phyloP scores from a whole-genome alignment of 2,797 vertebrate species.

The Sparidentex hasta region DNA sequence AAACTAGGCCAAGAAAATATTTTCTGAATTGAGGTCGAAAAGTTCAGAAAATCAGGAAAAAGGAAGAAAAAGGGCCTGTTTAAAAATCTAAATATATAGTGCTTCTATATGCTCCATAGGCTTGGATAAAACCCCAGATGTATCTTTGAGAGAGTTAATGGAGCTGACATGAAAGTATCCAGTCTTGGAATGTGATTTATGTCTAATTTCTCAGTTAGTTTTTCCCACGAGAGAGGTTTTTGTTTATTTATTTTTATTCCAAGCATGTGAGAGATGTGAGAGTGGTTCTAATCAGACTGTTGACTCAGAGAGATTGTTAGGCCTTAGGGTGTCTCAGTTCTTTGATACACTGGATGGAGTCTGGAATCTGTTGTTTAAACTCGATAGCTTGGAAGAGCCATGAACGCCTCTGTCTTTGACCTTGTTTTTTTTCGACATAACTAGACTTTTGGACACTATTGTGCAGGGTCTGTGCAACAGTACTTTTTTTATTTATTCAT shows the following conservation, averaged over 20 bases:
- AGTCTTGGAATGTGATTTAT: neutral
- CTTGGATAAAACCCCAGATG: neutral
- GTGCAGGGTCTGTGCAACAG: neutral
- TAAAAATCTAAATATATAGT: neutral
- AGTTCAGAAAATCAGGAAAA: neutral
- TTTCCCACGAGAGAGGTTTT: neutral
- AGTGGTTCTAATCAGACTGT: neutral
- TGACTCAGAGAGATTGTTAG: neutral
- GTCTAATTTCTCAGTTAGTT: neutral
- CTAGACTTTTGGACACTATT: no score
- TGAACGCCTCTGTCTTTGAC: neutral
- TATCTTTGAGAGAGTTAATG: neutral
- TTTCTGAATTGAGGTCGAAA: neutral
- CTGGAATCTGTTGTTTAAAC: neutral
- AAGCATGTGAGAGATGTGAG: neutral
- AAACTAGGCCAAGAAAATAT: no score
- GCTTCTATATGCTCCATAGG: neutral
- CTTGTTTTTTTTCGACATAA: neutral
- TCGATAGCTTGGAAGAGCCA: neutral
- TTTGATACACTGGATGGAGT: neutral
- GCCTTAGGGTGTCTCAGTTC: neutral
- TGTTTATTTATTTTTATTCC: neutral
- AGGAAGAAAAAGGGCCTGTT: neutral
- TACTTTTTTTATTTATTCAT: neutral
- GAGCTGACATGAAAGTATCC: neutral